Percentiles rank a stretch among this genome's conserved stretches.
phyloP scores from a whole-genome alignment of 2,797 vertebrate genomes.

The Sebastes steindachneri region DNA sequence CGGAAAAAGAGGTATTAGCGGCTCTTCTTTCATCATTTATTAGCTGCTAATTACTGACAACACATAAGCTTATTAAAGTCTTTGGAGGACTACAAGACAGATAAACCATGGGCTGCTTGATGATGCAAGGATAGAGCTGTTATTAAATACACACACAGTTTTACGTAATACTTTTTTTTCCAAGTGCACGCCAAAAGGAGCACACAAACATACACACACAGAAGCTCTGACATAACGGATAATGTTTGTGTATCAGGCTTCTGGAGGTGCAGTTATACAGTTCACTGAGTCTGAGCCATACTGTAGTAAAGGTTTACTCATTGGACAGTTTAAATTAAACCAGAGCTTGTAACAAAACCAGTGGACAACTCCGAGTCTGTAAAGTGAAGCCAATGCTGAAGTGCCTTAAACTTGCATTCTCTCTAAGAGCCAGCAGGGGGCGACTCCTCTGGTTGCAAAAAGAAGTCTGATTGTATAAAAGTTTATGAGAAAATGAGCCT shows the following conservation, averaged over 20 bases:
- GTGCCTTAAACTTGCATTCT: too few species aligned
- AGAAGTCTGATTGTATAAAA: too few species aligned
- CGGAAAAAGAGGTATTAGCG: conserved; percentile 46
- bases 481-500: too few species aligned
- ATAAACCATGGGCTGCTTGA: conserved; percentile 17
- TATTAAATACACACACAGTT: background rate
- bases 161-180: background rate
- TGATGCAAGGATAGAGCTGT: conserved; percentile 36
- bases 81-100: conserved; percentile 29
- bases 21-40: conserved; percentile 58
- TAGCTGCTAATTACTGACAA: conserved; percentile 59
- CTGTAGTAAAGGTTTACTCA: background rate
- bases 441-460: too few species aligned
- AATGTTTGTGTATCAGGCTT: background rate
- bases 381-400: too few species aligned
- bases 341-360: background rate
- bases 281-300: background rate
- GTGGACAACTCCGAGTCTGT: too few species aligned
- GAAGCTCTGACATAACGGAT: background rate
- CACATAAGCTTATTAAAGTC: conserved; percentile 58
- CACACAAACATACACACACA: background rate
- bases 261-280: background rate
- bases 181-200: background rate
- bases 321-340: background rate
- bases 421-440: too few species aligned